Evolutionary conservation across 2,888 invertebrate species (phyloP), one percentile per base, ranked within the genome.

Genomic region (Dysmachus trigonus): DNA sequence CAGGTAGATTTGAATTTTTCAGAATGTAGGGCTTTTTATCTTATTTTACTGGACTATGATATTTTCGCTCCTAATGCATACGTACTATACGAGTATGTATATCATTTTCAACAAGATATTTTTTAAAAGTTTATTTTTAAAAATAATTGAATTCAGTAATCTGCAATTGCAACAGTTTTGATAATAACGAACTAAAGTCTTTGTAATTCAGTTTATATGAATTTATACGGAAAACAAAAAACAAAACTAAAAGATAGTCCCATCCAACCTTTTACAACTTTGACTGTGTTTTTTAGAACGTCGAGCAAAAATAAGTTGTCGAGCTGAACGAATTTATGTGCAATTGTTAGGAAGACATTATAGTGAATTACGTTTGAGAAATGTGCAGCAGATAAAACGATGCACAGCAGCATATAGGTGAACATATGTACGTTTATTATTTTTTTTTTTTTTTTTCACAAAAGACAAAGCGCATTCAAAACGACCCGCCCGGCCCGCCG

Each of bases 401-500:
- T 33, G n/a, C 47, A 81, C 33, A 62, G 81, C 53, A 72, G 72
- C 72, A 72, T 83, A 33, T 33, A 62, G 62, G 27, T 62, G 22
- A 62, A 62, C 62, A 62, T 47, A 62, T 22, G 0, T 62, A 22
- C 10, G 7, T 51, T 51, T 18, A 18, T 51, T 18, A 6, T 51
- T 18, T 18, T 51, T 51, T 0, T 30, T 41, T 77, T 51, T 15
- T 51, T 15, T 51, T 51, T 18, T 62, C 22, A 47, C n/a, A 81
- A 31, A 62, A 81, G 33, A 81, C 35, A 27, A 81, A 81, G 30
- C 22, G 30, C 53, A 53, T n/a, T 31, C 22, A 62, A 76, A 53
- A 15, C 51, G 27, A 27, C 18, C 73, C 8, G 2, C 22, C 81
- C 81, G 81, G 81, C 81, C 81, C n/a, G 81, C 81, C 81, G 81